These are phyloP conservation scores for Crambe crambe DNA, from an alignment of 37 sponge, comb jelly and placozoan species.

Conservation along the genomic window DNA sequence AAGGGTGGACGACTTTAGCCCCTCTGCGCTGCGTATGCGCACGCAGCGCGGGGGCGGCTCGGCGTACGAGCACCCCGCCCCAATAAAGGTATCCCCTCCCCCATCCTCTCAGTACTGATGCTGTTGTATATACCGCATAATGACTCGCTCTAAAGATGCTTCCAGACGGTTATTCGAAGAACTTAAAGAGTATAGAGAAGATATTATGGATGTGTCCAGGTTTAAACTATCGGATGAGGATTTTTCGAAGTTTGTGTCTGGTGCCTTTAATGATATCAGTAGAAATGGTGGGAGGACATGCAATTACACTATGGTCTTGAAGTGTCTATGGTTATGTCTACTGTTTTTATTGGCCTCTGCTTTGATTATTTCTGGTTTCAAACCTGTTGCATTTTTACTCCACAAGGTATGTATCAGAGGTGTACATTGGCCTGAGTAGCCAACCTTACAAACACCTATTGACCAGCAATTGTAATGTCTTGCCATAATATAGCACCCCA, in stretches of 20 bases:
- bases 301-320: background rate
- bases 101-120: too few relatives aligned
- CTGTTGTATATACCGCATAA: too few relatives aligned
- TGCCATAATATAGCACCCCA: background rate
- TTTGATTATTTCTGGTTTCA: background rate
- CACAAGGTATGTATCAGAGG: constrained; percentile 26
- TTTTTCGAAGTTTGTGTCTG: background rate
- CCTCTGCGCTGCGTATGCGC: too few relatives aligned
- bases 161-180: background rate
- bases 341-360: background rate
- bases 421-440: too few relatives aligned
- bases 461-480: too few relatives aligned
- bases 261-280: background rate
- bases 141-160: background rate
- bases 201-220: background rate
- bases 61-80: too few relatives aligned
- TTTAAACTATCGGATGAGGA: background rate
- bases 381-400: background rate
- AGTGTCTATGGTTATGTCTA: background rate
- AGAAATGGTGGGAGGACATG: background rate
- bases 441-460: too few relatives aligned
- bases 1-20: too few relatives aligned
- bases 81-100: too few relatives aligned
- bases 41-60: too few relatives aligned
- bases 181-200: background rate